These are phyloP conservation scores for Chunga burmeisteri DNA, from an alignment of 2,113 vertebrate species.

Conservation along the genomic window DNA sequence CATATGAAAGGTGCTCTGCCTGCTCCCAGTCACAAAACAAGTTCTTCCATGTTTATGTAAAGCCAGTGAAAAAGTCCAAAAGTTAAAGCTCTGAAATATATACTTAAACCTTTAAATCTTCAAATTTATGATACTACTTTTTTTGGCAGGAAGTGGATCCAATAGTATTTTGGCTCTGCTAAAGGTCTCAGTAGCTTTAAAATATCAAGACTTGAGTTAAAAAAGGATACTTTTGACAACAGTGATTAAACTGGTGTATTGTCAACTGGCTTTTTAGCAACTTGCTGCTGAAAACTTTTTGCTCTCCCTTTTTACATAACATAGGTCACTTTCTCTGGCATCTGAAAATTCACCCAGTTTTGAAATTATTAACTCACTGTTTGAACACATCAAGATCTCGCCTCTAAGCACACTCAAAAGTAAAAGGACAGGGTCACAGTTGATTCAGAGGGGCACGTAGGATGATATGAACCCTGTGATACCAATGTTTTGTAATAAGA, in stretches of 20 bases:
- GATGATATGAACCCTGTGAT: not conserved
- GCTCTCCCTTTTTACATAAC: not conserved
- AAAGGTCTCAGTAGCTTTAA: not conserved
- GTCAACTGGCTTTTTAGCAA: not conserved
- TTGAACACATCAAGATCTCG: not conserved
- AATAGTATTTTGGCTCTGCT: not conserved
- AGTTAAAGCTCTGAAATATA: not conserved
- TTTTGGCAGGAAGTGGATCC: not conserved
- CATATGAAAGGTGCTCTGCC: not conserved
- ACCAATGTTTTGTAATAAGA: not conserved
- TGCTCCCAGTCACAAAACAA: not conserved
- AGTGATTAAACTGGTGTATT: not conserved
- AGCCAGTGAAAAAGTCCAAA: not conserved
- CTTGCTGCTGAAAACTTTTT: not conserved
- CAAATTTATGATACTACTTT: not conserved
- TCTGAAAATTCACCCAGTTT: not conserved
- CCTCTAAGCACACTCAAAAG: not conserved
- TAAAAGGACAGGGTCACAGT: not conserved
- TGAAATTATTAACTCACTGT: not conserved
- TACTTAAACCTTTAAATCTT: not conserved
- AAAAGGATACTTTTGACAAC: not conserved
- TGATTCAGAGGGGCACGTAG: not conserved
- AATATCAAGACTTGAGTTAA: not conserved
- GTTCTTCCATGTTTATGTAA: not conserved
- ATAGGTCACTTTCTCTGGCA: not conserved